These are phyloP conservation scores for Pachyramphus minor DNA, from an alignment of 2,113 vertebrate species.

Conservation along the genomic window DNA sequence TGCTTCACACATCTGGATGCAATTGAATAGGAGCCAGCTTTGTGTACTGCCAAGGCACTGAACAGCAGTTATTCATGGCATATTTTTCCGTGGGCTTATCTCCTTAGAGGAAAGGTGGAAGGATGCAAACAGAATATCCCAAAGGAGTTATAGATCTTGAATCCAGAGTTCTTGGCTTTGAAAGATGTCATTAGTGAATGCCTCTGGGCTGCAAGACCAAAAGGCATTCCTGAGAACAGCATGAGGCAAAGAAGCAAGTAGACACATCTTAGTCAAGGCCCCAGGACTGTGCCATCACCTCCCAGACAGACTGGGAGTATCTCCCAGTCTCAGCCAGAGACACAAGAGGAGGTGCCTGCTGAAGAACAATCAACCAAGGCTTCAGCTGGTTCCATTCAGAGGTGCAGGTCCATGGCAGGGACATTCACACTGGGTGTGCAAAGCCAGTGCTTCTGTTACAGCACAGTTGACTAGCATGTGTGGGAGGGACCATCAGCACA, in stretches of 20 bases:
- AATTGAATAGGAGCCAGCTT: neutral
- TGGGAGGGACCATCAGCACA: neutral
- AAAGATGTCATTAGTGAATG: neutral
- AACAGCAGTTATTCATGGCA: neutral
- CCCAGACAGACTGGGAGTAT: neutral
- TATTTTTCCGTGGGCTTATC: neutral
- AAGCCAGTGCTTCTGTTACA: neutral
- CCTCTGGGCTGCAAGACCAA: neutral
- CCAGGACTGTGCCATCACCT: neutral
- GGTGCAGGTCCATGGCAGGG: neutral
- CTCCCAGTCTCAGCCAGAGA: neutral
- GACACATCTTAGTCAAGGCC: neutral
- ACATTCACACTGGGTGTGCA: neutral
- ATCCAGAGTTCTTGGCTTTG: neutral
- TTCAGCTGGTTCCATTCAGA: accelerated
- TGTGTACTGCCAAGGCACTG: neutral
- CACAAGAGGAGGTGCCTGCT: neutral
- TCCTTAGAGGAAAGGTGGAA: neutral
- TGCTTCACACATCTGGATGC: neutral
- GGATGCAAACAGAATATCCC: neutral
- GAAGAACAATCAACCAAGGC: neutral
- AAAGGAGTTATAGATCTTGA: neutral
- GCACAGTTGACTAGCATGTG: neutral
- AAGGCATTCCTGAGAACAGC: neutral
- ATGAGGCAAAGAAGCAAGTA: neutral